Base-by-base conservation (phyloP, 2,113 vertebrate species). In the Benitochromis conjunctus region DNA sequence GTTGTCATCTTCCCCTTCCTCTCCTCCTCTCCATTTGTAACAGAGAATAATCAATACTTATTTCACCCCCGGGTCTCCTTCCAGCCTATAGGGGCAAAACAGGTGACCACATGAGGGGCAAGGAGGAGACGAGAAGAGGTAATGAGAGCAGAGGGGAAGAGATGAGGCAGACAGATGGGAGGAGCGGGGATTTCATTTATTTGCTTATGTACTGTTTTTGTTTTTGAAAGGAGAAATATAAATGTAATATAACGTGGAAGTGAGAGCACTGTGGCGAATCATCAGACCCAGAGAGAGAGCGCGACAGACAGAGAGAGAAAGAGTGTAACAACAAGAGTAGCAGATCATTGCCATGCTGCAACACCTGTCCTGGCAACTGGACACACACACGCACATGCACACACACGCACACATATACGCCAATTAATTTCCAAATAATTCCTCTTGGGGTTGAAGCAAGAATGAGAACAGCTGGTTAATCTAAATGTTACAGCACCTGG, bases 21-120 rank as follows among this genome's bases (percentile, higher is more conserved):
- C 36, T 26, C 78, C 36, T n/a, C 34, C 13, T 5, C 7, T 12
- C 66, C 19, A 9, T 79, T 76, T 76, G 66, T 38, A 19, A 41
- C 77, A 53, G 29, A 86, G 92, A 91, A 91, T 92, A 93, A 94
- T 94, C 92, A 79, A 94, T 94, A 86, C 36, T 91, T 81, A 93
- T 93, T 92, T 89, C 88, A 89, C 91, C 90, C 54, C 5, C 80
- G 13, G 87, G 85, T 88, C 92, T 81, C 29, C 80, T 80, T 83
- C 69, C 54, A 90, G 84, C 83, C 82, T 85, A 62, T 81, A 76
- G 88, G 82, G 86, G 86, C 69, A 85, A 60, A 86, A 85, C 82
- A 88, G 90, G 88, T 84, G 92, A 90, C 54, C 21, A 6, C n/a
- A 69, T 64, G 48, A n/a, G 81, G 88, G 82, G 74, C 78, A 77